Evolutionary conservation across 2,797 vertebrate genomes (phyloP), one percentile per base, ranked within the genome.

Genomic region (Rhinella marina): DNA sequence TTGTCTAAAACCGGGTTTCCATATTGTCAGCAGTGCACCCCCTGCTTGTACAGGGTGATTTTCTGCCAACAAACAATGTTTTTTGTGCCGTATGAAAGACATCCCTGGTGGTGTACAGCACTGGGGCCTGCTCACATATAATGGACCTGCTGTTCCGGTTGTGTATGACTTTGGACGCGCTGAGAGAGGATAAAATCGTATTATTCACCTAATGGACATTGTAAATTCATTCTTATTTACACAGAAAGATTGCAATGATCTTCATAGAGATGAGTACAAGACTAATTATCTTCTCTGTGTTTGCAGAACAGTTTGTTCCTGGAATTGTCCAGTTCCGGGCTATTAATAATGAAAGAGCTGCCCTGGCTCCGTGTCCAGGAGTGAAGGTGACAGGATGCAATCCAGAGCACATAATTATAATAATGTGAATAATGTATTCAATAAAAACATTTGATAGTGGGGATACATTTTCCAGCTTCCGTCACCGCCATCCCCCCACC

Each of bases 321-420:
- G 94, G 92, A 81, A 94, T 88, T 89, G 80, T 96, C 90, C 93
- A 93, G 89, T 95, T 96, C 92, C 93, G 91, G 88, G 94, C 91
- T 54, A 93, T 94, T 87, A 94, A 94, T 88, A 48, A 50, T 27
- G 93, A 94, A 87, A 91, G 87, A 90, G 93, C 92, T 87, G 92
- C 92, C 0, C 84, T 91, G 54, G 93, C 95, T 89, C 93, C 96
- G 89, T 96, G 96, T 91, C 91, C 93, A 59, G 93, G 93, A 59
- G 68, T 93, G n/a, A 92, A 91, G 92, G 92, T 94, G 90, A 93
- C 91, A 0, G 87, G 89, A 73, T 94, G 92, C 75, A 90, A 94
- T 89, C 88, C 89, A 57, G 92, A 96, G 90, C 81, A 84, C 75
- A 92, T 93, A 90, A 94, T 93, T 91, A 41, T 66, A 21, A 16